Percentiles rank a stretch among this genome's conserved stretches.
phyloP scores from a whole-genome alignment of 2,797 vertebrate species.

The Valencia hispanica region DNA sequence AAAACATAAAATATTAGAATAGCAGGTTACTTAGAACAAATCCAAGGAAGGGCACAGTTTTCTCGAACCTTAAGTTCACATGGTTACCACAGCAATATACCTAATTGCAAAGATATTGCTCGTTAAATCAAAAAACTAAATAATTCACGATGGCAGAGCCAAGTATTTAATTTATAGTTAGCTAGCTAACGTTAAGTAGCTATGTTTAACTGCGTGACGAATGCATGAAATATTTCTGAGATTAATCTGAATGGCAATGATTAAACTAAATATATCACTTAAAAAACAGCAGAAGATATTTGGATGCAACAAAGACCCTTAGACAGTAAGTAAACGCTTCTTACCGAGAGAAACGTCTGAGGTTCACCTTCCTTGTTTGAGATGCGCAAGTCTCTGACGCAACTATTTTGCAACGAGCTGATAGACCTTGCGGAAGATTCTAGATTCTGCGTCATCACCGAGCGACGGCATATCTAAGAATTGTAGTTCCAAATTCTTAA shows the following conservation, averaged over 20 bases:
- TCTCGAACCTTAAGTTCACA: background rate
- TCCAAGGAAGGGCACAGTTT: background rate
- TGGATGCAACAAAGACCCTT: fast-evolving
- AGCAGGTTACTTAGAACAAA: background rate
- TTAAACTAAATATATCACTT: fast-evolving
- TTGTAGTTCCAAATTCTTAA: slow-evolving; percentile 39
- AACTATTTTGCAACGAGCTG: slow-evolving; percentile 51
- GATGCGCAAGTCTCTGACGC: slow-evolving; percentile 68
- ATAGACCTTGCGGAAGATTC: slow-evolving; percentile 63
- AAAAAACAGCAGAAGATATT: too few species aligned
- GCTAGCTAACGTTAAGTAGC: slow-evolving; percentile 17
- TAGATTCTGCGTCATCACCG: slow-evolving; percentile 35
- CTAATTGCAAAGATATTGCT: background rate
- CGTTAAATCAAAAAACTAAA: background rate
- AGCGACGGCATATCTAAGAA: slow-evolving; percentile 50
- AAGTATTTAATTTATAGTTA: slow-evolving; percentile 1
- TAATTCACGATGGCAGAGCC: background rate
- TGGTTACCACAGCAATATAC: background rate
- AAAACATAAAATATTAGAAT: background rate
- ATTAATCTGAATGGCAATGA: background rate
- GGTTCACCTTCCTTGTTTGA: slow-evolving; percentile 58
- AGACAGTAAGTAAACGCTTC: background rate
- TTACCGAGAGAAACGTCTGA: slow-evolving; percentile 30
- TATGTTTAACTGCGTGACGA: background rate
- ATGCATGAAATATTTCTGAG: too few species aligned